Percentiles rank a stretch among this genome's conserved stretches.
Conservation (phyloP, 2,797 vertebrate genomes). For the Jordanella pulchra region DNA sequence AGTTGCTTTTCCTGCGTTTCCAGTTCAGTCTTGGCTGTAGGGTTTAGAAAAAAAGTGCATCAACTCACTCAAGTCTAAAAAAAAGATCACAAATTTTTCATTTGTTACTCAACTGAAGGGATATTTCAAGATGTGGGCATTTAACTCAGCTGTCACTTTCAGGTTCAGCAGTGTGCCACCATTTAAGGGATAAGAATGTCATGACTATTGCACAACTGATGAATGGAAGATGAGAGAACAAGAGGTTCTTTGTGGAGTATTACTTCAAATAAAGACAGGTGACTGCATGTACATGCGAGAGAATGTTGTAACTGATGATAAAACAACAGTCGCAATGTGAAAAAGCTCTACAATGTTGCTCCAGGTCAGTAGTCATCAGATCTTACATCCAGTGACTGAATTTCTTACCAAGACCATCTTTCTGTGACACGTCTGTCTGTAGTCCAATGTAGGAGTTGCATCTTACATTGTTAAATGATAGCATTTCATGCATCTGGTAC, state of each 20-base stretch:
- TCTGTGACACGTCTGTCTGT: not conserved
- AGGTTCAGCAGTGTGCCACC: conserved; percentile 62
- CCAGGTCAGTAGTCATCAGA: conserved; percentile 30
- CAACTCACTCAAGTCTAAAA: not conserved
- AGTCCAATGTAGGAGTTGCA: not conserved
- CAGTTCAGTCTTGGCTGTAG: conserved; percentile 90
- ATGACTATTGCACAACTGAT: conserved; percentile 64
- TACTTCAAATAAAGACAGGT: conserved; percentile 67
- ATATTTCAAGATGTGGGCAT: conserved; percentile 57
- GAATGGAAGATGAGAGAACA: conserved; percentile 67
- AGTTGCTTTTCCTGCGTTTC: conserved; percentile 88
- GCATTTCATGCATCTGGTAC: conserved; percentile 50
- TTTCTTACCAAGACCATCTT: conserved; percentile 3
- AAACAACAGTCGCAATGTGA: conserved; percentile 44
- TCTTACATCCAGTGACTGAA: conserved; percentile 41
- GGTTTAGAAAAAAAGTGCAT: not conserved
- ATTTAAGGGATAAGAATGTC: conserved; percentile 58
- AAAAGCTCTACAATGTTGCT: conserved; percentile 40
- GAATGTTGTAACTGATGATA: conserved; percentile 45
- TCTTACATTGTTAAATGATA: conserved; percentile 50
- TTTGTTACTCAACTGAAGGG: conserved; percentile 27
- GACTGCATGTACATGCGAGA: conserved; percentile 46
- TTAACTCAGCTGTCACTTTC: conserved; percentile 53
- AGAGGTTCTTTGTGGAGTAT: conserved; percentile 70
- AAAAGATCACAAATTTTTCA: conserved; percentile 22